phyloP scores from a whole-genome alignment of 2,113 vertebrate genomes.

The Orycteropus afer region DNA sequence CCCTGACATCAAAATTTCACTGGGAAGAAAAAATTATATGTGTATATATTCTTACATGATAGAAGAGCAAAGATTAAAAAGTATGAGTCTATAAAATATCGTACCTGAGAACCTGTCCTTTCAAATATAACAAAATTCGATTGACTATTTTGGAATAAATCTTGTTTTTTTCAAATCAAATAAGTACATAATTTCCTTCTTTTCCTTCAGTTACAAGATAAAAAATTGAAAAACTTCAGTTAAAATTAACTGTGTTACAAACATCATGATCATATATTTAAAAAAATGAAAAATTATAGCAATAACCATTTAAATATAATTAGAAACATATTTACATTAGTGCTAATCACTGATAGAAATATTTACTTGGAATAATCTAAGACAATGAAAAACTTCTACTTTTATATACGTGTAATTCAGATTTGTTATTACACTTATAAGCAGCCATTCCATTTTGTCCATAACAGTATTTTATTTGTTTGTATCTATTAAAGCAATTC shows the following conservation, averaged over 20 bases:
- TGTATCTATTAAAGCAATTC: not conserved
- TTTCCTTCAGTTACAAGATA: not conserved
- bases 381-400: not conserved
- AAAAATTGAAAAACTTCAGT: not conserved
- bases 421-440: not conserved
- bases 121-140: not conserved
- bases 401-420: not conserved
- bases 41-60: not conserved
- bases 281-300: not conserved
- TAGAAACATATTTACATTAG: not conserved
- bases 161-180: not conserved
- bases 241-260: not conserved
- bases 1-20: not conserved
- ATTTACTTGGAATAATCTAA: not conserved
- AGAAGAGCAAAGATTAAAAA: not conserved
- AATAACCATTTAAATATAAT: not conserved
- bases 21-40: not conserved
- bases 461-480: not conserved
- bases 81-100: not conserved
- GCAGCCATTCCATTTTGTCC: not conserved
- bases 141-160: not conserved
- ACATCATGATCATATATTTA: not conserved
- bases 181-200: not conserved
- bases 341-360: not conserved
- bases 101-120: not conserved